Base-by-base conservation (phyloP, 2,888 invertebrate species). In the Seira sanloemensis region DNA sequence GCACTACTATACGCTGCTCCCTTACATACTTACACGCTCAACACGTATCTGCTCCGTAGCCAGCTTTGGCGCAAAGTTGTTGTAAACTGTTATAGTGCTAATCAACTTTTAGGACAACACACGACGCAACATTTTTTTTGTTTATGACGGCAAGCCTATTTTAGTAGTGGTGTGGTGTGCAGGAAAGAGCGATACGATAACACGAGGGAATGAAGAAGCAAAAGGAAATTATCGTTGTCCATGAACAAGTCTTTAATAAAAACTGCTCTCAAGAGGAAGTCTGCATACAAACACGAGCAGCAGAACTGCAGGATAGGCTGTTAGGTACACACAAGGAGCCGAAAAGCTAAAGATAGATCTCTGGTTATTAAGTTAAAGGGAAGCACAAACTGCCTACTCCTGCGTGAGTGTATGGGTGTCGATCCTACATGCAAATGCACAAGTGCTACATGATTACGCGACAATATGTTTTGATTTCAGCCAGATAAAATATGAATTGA, bases 81-180 rank as follows among this genome's bases (percentile, higher is more conserved):
- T 37, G 7, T 37, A 12, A 5, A 37, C 12, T 12, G 37, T 37
- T 37, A 9, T 5, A 37, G 12, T n/a, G n/a, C 18, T 16, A 58
- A n/a, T 58, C 18, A 58, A 4, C n/a, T 58, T n/a, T 58, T 9
- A 58, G 58, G 58, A 58, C n/a, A n/a, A 58, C 58, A 58, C 37
- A 37, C 37, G 37, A 37, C 37, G 37, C 37, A 37, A 37, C 37
- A 37, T 37, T 37, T 37, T 58, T 58, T 58, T 4, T 58, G 58
- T 58, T 58, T 7, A 58, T 58, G 58, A 58, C n/a, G 58, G n/a
- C 58, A n/a, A 58, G n/a, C 2, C 58, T n/a, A 58, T 58, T 58
- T 58, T 58, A 58, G 18, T 58, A n/a, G 16, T 58, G 7, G 9
- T 9, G 58, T 16, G 58, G 58, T 9, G 58, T 16, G 58, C 16